Percentiles rank a stretch among this genome's conserved stretches.
Conservation (phyloP, 2,888 invertebrate species). For the Cataglyphis livida region DNA sequence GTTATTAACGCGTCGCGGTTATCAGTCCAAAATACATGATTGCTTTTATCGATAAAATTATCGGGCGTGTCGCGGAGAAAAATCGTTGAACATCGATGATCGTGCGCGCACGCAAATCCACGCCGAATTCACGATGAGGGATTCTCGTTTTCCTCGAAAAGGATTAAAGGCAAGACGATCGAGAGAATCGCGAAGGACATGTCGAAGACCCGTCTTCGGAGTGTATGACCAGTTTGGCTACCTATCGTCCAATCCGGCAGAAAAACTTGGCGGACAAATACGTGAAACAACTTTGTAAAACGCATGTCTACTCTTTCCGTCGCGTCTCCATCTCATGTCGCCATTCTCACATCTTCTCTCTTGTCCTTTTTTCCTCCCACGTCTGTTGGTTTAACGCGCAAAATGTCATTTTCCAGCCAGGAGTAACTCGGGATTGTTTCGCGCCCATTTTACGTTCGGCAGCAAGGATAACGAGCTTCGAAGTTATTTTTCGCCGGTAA, state of each 20-base stretch:
- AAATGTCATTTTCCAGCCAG: conserved; percentile 52
- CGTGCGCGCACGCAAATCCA: conserved; percentile 22
- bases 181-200: conserved; percentile 63
- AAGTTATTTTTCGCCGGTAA: conserved; percentile 34
- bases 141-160: conserved; percentile 53
- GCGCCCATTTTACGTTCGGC: conserved; percentile 13
- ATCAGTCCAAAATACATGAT: conserved; percentile 59
- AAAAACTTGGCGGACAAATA: conserved; percentile 69
- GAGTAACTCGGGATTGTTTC: conserved; percentile 1
- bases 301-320: conserved; percentile 50
- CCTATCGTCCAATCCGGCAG: conserved; percentile 74
- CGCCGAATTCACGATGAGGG: conserved; percentile 43
- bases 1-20: conserved; percentile 76
- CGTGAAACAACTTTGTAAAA: conserved; percentile 72
- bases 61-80: conserved; percentile 14
- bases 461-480: conserved; percentile 64
- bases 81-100: conserved; percentile 13
- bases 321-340: background rate
- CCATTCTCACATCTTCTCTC: conserved; percentile 14
- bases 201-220: conserved; percentile 59
- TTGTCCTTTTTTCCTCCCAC: conserved; percentile 2
- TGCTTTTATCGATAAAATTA: conserved; percentile 42
- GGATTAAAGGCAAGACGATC: conserved; percentile 68
- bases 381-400: conserved; percentile 27
- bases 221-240: conserved; percentile 72